These are phyloP conservation scores for Crotalus tigris DNA, from an alignment of 2,113 vertebrate genomes.

Conservation along the genomic window DNA sequence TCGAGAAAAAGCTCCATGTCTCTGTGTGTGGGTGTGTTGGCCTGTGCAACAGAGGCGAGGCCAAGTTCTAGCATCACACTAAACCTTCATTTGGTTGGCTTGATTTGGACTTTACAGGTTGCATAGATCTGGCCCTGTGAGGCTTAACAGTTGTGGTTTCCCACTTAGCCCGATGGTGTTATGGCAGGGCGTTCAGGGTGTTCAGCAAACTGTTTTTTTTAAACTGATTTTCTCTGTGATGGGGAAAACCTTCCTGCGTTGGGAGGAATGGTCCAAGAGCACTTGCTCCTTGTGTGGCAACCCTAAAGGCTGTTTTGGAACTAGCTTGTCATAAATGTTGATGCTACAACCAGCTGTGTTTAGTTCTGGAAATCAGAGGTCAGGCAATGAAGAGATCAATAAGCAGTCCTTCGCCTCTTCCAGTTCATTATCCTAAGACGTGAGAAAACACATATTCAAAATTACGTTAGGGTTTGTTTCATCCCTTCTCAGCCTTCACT, in stretches of 20 bases:
- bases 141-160: background rate
- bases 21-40: too few species aligned
- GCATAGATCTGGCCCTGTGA: background rate
- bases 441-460: background rate
- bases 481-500: background rate
- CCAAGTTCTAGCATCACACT: background rate
- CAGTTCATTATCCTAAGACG: background rate
- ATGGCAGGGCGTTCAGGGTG: too few species aligned
- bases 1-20: too few species aligned
- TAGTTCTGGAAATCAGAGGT: background rate
- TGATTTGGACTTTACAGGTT: background rate
- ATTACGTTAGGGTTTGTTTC: background rate
- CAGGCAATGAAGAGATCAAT: too few species aligned
- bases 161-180: background rate
- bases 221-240: background rate
- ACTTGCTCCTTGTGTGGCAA: background rate
- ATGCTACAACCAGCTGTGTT: background rate
- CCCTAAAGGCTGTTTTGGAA: background rate
- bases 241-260: background rate
- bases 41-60: background rate
- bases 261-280: background rate
- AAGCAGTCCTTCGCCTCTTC: background rate
- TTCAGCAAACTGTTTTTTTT: background rate
- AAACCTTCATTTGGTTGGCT: background rate
- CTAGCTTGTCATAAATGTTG: background rate